A percentile compares a stretch with the other conserved stretches of the same genome.
These are phyloP conservation scores for Trissolcus japonicus DNA, from an alignment of 2,888 invertebrate species.

Conservation along the genomic window DNA sequence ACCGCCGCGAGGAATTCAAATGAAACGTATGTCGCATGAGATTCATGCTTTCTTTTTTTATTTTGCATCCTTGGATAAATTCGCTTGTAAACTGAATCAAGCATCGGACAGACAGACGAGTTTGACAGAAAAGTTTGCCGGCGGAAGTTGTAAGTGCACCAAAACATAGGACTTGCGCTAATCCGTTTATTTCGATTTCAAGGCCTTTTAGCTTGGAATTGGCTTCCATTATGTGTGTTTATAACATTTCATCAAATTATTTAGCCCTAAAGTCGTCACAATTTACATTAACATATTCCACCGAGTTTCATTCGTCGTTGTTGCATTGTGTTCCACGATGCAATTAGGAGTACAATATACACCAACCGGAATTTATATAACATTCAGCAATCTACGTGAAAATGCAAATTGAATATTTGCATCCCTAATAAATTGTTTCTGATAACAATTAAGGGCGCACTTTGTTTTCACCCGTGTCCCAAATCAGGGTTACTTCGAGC, in stretches of 20 bases:
- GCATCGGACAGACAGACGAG: no score
- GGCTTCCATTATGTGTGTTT: not conserved
- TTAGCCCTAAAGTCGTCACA: constrained; percentile 45
- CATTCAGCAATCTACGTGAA: constrained; percentile 32
- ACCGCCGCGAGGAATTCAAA: not conserved
- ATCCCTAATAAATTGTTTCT: constrained; percentile 5
- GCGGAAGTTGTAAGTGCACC: no score
- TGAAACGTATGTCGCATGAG: no score
- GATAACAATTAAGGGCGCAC: constrained; percentile 11
- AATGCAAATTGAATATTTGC: constrained; percentile 38
- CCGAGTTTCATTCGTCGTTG: constrained; percentile 23
- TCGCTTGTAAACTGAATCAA: no score
- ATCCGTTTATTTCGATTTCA: no score
- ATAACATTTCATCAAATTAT: constrained; percentile 28
- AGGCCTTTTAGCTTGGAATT: no score
- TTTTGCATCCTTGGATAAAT: no score
- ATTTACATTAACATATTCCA: constrained; percentile 48
- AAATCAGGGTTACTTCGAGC: no score
- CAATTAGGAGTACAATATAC: constrained; percentile 38
- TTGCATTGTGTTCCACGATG: constrained; percentile 35
- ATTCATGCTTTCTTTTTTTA: no score
- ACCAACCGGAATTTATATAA: constrained; percentile 28
- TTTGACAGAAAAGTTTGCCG: no score
- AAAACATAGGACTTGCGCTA: no score
- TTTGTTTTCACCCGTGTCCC: constrained; percentile 10